phyloP scores from a whole-genome alignment of 1,140 invertebrate genomes.

The Drosophila leontia region DNA sequence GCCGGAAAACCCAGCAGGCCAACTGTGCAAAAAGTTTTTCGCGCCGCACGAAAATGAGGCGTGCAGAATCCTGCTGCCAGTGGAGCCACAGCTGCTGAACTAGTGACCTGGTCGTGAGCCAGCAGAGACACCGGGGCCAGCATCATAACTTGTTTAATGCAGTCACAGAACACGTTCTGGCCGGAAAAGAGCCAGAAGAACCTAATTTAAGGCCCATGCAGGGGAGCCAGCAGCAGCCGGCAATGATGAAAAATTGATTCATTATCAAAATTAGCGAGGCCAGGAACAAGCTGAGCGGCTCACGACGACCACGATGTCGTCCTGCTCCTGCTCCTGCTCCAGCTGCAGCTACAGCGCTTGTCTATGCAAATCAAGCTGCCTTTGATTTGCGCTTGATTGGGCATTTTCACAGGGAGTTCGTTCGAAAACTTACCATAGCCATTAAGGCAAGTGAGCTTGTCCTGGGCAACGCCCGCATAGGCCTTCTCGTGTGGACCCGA shows the following conservation, averaged over 20 bases:
- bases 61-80: constrained; percentile 64
- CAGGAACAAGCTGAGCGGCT: constrained; percentile 73
- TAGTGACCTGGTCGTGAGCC: constrained; percentile 82
- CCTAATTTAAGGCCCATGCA: constrained; percentile 77
- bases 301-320: constrained; percentile 65
- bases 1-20: constrained; percentile 24
- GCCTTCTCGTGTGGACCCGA: constrained; percentile 75
- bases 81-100: constrained; percentile 57
- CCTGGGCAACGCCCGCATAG: constrained; percentile 77
- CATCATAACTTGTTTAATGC: constrained; percentile 72
- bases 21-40: constrained; percentile 74
- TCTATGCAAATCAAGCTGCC: constrained; percentile 75
- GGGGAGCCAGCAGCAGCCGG: constrained; percentile 31
- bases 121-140: constrained; percentile 45
- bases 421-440: constrained; percentile 78
- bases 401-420: constrained; percentile 69
- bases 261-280: constrained; percentile 83
- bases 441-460: constrained; percentile 84
- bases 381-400: constrained; percentile 80
- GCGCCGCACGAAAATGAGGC: constrained; percentile 81
- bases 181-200: constrained; percentile 46
- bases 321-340: constrained; percentile 42
- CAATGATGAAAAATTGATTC: constrained; percentile 83
- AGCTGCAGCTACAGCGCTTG: constrained; percentile 50
- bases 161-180: constrained; percentile 55